Conservation (phyloP, 30 jellyfish, hydroid and myxozoan species). For the Haliclystus octoradiatus region DNA sequence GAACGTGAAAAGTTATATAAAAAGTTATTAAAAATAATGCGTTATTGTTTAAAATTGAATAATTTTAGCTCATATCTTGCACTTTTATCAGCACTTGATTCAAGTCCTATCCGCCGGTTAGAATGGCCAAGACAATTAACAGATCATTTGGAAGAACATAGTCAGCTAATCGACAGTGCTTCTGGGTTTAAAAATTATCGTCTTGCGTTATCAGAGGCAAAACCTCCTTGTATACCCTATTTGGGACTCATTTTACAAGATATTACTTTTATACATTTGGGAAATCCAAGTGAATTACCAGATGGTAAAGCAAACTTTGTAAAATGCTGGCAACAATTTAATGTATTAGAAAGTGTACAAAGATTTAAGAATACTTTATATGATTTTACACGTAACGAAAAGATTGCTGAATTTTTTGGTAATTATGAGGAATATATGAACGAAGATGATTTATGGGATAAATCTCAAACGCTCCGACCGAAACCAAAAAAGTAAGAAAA, state of each 20-base stretch:
- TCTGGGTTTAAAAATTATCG: constrained; percentile 88
- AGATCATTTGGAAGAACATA: constrained; percentile 65
- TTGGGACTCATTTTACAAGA: constrained; percentile 95
- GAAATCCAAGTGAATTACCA: constrained; percentile 88
- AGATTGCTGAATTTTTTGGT: constrained; percentile 56
- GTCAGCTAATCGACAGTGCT: constrained; percentile 77
- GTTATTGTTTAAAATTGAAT: constrained; percentile 51
- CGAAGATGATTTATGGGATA: constrained; percentile 95
- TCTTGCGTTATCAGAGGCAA: constrained; percentile 92
- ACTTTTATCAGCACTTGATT: constrained; percentile 83
- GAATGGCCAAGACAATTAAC: constrained; percentile 93
- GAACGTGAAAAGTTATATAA: constrained; percentile 82
- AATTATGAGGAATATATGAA: constrained; percentile 84
- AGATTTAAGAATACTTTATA: constrained; percentile 76
- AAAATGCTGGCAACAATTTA: constrained; percentile 95
- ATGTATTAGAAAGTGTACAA: constrained; percentile 70
- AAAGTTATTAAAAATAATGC: constrained; percentile 81
- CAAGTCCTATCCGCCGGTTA: constrained; percentile 79
- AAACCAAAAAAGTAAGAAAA: too few relatives aligned
- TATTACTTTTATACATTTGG: constrained; percentile 87
- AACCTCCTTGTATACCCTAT: constrained; percentile 96
- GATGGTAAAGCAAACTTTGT: constrained; percentile 97
- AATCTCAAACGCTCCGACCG: constrained; percentile 64
- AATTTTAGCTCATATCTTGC: constrained; percentile 91
- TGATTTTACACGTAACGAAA: constrained; percentile 62